Evolutionary conservation across 2,113 vertebrate genomes (phyloP), one percentile per base, ranked within the genome.

Genomic region (Hypocryptadius cinnamomeus): DNA sequence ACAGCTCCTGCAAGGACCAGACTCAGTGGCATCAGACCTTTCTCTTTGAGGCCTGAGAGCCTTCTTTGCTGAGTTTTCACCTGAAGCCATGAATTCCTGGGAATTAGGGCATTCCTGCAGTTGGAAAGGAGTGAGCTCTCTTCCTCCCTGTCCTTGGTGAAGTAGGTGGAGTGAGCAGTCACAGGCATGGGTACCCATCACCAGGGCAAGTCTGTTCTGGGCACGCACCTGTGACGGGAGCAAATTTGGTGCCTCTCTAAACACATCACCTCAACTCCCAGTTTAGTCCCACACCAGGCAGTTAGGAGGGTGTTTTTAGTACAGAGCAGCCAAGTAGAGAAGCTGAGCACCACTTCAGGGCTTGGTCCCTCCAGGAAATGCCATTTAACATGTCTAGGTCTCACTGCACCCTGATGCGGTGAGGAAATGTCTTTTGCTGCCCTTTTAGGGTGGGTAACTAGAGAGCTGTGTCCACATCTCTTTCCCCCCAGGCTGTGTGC

Each of bases 81-180:
- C 10, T 1, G 1, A 74, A 70, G 5, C 5, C 4, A 3, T 13
- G 27, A 79, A 68, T 56, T 87, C 8, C 39, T 79, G 59, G 70
- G 42, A 63, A 64, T 0, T 14, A 16, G 6, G 18, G 3, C 9
- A 33, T 69, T 53, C 30, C 56, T 74, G 31, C 11, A 48, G 17
- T 15, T 53, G 33, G 37, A 56, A 83, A 65, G 24, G 45, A 48
- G 27, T 13, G 48, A 53, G 13, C 11, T 76, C 11, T 56, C 28
- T 40, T 57, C 30, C 15, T 80, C 18, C 9, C 16, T 6, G 3
- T 64, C 59, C 35, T 33, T 3, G 0, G 13, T 35, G 78, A 69
- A 78, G n/a, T 0, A 59, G 25, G 17, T 12, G 35, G 59, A 54
- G 23, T 4, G 11, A 64, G 27, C 0, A 0, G 37, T 35, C 0